Evolutionary conservation across 2,113 vertebrate genomes (phyloP), one percentile per base, ranked within the genome.

Genomic region (Glaucidium brasilianum): DNA sequence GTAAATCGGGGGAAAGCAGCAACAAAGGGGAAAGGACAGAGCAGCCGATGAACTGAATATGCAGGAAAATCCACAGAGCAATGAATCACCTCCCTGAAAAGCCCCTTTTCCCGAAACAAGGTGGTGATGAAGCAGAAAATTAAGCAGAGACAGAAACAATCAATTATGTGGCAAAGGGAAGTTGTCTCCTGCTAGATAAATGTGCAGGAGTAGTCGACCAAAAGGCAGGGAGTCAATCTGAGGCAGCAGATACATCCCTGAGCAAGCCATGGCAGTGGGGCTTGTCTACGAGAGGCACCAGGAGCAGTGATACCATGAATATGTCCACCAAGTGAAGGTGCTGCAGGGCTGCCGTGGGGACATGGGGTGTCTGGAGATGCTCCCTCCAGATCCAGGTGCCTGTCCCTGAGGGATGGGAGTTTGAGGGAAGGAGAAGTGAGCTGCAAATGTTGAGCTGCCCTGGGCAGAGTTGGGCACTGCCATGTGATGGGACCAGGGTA

Each of bases 41-140:
- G 66, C 85, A 92, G 82, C 71, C 8, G 4, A 64, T 37, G 85
- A 55, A 73, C 30, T 88, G 66, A 90, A 52, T 12, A 5, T 39
- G 58, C 93, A 93, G 90, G 52, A 69, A 91, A 94, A 92, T 27
- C 93, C 85, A 64, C 87, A 66, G 93, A 78, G 84, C 19, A 45
- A 34, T 97, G 96, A 97, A 88, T 96, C 96, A 97, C 49, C 32
- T 68, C 69, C 77, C 66, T 49, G 39, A 63, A 89, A 91, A 93
- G 49, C 45, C 69, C 69, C 35, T 82, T 45, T 93, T 90, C 94
- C 93, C 22, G 4, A 96, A 96, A 96, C 62, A 37, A 29, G 69
- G 73, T 3, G 2, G 22, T 81, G 84, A 79, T 88, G 84, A 82
- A 60, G 87, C 90, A 82, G 81, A 90, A 94, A 95, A 72, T 6